Conservation (phyloP, 2,888 invertebrate genomes). For the Drosophila hamatofila region DNA sequence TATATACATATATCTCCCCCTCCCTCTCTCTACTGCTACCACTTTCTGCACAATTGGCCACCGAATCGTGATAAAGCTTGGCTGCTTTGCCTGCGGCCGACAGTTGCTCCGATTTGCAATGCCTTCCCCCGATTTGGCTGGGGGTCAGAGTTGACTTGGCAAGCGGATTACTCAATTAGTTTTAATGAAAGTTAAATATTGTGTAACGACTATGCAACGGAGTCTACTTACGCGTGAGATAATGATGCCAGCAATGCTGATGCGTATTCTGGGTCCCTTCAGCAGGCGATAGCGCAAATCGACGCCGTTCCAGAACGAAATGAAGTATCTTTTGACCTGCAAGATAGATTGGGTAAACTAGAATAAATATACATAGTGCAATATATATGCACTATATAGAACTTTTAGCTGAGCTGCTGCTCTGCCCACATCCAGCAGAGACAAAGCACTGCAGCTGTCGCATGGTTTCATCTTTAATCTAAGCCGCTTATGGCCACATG, state of each 20-base stretch:
- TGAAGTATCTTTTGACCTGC: slow-evolving; percentile 96
- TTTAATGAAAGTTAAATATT: slow-evolving; percentile 42
- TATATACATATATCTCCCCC: neutral
- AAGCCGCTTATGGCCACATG: slow-evolving; percentile 42
- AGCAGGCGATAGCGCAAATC: slow-evolving; percentile 96
- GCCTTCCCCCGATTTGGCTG: slow-evolving; percentile 36
- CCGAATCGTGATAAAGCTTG: slow-evolving; percentile 65
- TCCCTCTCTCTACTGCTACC: neutral
- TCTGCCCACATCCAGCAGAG: slow-evolving; percentile 27
- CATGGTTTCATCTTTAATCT: slow-evolving; percentile 53
- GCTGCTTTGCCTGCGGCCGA: slow-evolving; percentile 34
- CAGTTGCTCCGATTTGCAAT: slow-evolving; percentile 56
- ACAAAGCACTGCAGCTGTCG: slow-evolving; percentile 10
- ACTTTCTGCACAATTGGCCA: slow-evolving; percentile 20
- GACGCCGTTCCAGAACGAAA: slow-evolving; percentile 98
- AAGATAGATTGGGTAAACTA: slow-evolving; percentile 11
- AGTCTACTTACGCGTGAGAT: slow-evolving; percentile 93
- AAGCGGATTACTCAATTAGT: slow-evolving; percentile 70
- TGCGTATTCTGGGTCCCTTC: slow-evolving; percentile 95
- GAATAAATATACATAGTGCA: neutral
- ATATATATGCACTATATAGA: neutral
- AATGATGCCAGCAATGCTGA: slow-evolving; percentile 97
- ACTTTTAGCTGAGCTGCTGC: neutral
- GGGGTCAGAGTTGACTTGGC: slow-evolving; percentile 61
- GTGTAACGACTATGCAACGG: slow-evolving; percentile 22